phyloP scores from a whole-genome alignment of 2,113 vertebrate species.

The Callipepla squamata region DNA sequence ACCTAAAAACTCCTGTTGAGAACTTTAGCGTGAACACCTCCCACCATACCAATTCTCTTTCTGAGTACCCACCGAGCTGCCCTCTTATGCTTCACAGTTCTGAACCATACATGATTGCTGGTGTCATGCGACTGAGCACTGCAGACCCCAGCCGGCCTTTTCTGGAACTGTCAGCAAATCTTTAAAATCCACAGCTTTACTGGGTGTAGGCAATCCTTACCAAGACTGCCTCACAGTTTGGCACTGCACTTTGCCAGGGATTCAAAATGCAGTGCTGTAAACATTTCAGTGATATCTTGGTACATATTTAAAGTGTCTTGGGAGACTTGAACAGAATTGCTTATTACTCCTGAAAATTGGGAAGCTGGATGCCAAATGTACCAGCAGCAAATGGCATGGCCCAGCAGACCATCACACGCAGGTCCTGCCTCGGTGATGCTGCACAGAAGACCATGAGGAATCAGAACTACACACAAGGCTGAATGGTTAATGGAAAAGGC shows the following conservation, averaged over 20 bases:
- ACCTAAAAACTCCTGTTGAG: neutral
- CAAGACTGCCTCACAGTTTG: fast-evolving
- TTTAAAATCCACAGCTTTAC: neutral
- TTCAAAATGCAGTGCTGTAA: fast-evolving
- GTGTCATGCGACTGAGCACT: neutral
- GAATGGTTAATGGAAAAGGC: neutral
- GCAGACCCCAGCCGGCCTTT: neutral
- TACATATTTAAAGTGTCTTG: fast-evolving
- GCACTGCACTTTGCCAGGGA: neutral
- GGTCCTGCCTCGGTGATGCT: fast-evolving
- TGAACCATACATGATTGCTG: neutral
- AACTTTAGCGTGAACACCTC: neutral
- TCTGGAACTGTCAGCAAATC: neutral
- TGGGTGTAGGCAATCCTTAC: neutral
- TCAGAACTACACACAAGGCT: neutral
- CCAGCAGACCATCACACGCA: neutral
- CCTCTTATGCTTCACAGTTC: neutral
- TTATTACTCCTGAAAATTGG: neutral
- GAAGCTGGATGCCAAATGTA: neutral
- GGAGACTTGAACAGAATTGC: neutral
- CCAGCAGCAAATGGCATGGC: too few relatives aligned
- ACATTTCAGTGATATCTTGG: neutral
- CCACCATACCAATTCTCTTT: neutral
- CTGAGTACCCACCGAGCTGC: neutral
- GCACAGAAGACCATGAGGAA: fast-evolving